Evolutionary conservation across 2,888 invertebrate genomes (phyloP), one percentile per base, ranked within the genome.

Genomic region (Eristalinus sepulchralis): DNA sequence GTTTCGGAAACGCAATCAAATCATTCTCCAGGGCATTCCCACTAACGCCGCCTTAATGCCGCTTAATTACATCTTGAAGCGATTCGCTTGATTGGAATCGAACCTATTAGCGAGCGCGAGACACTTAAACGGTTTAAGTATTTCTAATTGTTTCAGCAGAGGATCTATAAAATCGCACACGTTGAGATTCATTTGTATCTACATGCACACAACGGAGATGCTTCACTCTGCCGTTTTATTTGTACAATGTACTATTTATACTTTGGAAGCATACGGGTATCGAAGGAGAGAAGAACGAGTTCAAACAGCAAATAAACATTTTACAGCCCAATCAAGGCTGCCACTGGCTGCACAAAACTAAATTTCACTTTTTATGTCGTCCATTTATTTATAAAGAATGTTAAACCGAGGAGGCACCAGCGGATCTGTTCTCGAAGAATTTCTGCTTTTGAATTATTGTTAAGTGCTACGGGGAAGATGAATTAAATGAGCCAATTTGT

Each of bases 271-370:
- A 34, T 33, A 34, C 5, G 1, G 13, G n/a, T 13, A 22, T 57
- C n/a, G 53, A 55, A 3, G 27, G 27, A 27, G 27, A 27, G 27
- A 27, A 22, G 13, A 67, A 55, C 27, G 34, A 68, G 68, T 68
- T 68, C 55, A 68, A 57, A 57, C n/a, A 24, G 10, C 22, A 31
- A 8, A 68, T 57, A 68, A 55, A 68, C 22, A 13, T 67, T 68
- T 68, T 68, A 68, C 9, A 22, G 57, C 34, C n/a, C 68, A 20
- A 57, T 68, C 68, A 68, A 68, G 68, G 68, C 68, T 57, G 60
- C 31, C 27, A 27, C 60, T 60, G 60, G 22, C 24, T 27, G 60
- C 31, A 31, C 31, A 60, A 27, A 31, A 31, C 27, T 27, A n/a
- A n/a, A 27, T n/a, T 60, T 60, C 20, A 31, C 31, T 60, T 60